Conservation (phyloP, 2,888 invertebrate species). For the Bellardia bayeri region DNA sequence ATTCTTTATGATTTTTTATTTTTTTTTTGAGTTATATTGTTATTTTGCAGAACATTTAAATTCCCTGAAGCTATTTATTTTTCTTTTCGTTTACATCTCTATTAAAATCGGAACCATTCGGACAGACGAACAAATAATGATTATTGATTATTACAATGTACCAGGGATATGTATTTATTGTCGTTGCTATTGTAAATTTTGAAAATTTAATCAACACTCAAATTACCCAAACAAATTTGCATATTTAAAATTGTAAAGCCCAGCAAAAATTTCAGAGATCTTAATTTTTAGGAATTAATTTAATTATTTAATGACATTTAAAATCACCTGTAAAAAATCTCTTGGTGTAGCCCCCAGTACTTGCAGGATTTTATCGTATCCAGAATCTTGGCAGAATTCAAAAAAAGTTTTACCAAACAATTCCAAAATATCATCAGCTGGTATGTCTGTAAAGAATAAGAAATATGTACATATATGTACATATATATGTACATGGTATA, state of each 20-base stretch:
- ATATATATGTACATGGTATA: too few relatives aligned
- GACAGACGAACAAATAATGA: background rate
- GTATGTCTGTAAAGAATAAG: constrained; percentile 88
- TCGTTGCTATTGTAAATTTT: background rate
- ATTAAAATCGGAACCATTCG: constrained; percentile 15
- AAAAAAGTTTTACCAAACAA: constrained; percentile 97
- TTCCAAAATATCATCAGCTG: constrained; percentile 94
- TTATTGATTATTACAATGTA: constrained; percentile 15
- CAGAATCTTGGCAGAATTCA: constrained; percentile 97
- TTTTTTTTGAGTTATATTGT: background rate
- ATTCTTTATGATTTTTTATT: background rate
- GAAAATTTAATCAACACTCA: background rate
- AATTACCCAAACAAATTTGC: too few relatives aligned
- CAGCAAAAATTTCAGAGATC: too few relatives aligned
- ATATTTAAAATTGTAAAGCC: too few relatives aligned
- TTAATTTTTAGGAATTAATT: too few relatives aligned
- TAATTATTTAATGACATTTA: too few relatives aligned
- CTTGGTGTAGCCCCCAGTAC: constrained; percentile 97
- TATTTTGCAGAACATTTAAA: constrained; percentile 9
- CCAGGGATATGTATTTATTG: background rate
- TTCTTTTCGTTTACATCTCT: background rate
- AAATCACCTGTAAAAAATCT: constrained; percentile 94
- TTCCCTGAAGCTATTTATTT: background rate
- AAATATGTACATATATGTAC: too few relatives aligned
- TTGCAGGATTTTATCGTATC: constrained; percentile 97